Evolutionary conservation across 1,140 invertebrate species (phyloP).

Genomic region (Branchinecta lynchi): DNA sequence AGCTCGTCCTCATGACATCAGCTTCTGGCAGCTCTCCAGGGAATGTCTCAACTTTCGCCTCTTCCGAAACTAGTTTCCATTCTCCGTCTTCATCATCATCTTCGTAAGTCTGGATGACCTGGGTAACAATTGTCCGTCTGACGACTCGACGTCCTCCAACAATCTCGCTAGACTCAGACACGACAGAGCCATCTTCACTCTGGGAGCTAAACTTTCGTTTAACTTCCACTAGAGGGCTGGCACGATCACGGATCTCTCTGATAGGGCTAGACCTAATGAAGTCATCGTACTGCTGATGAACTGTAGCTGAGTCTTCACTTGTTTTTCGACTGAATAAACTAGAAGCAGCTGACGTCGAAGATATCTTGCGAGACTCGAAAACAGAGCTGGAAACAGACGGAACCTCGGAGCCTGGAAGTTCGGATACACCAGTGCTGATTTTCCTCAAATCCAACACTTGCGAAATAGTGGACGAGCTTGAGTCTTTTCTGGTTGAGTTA

Average conservation of each 20-base stretch:
- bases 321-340: no score
- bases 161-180: neutral
- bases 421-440: no score
- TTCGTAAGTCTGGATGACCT: conserved; percentile 13
- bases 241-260: neutral
- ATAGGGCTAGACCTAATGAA: no score
- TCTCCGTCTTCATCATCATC: conserved; percentile 20
- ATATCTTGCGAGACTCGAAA: no score
- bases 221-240: neutral
- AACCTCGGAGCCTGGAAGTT: no score
- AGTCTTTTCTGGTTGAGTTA: neutral
- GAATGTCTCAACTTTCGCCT: conserved; percentile 13
- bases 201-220: neutral
- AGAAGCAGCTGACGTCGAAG: no score
- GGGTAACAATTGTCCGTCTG: neutral
- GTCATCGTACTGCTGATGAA: no score
- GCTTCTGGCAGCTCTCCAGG: neutral
- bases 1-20: neutral
- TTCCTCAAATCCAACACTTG: neutral
- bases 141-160: neutral
- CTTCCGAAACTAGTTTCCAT: conserved; percentile 20
- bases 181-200: neutral
- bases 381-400: no score
- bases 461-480: neutral
- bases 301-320: no score